phyloP scores from a whole-genome alignment of 2,888 invertebrate species.

The Nineta flava region DNA sequence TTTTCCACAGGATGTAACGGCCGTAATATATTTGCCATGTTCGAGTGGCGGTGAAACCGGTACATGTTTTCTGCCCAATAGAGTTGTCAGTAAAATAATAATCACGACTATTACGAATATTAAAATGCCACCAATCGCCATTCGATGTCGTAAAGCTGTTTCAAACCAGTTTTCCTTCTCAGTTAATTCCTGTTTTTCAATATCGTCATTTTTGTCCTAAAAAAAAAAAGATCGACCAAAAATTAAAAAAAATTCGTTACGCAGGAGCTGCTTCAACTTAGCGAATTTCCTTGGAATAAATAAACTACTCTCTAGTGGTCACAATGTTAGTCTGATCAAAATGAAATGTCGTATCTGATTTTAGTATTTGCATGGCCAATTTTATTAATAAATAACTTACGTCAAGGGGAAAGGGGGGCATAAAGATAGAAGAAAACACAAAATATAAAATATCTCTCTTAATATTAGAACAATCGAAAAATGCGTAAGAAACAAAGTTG shows the following conservation, averaged over 20 bases:
- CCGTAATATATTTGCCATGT: slow-evolving; percentile 54
- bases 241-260: neutral
- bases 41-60: slow-evolving; percentile 44
- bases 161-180: slow-evolving; percentile 36
- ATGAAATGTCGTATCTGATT: no score
- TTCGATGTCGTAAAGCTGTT: slow-evolving; percentile 45
- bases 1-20: slow-evolving; percentile 60
- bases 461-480: no score
- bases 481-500: no score
- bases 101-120: slow-evolving; percentile 42
- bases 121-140: slow-evolving; percentile 42
- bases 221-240: slow-evolving; percentile 11
- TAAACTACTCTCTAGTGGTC: no score
- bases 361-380: no score
- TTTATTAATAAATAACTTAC: no score
- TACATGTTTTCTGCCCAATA: slow-evolving; percentile 36
- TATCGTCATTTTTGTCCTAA: slow-evolving; percentile 32
- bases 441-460: no score
- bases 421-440: no score
- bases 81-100: slow-evolving; percentile 45
- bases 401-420: no score
- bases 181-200: slow-evolving; percentile 32
- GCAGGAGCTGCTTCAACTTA: no score
- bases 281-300: no score
- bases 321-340: no score